Conservation (phyloP, 1,140 invertebrate species). For the Aphis craccivora region DNA sequence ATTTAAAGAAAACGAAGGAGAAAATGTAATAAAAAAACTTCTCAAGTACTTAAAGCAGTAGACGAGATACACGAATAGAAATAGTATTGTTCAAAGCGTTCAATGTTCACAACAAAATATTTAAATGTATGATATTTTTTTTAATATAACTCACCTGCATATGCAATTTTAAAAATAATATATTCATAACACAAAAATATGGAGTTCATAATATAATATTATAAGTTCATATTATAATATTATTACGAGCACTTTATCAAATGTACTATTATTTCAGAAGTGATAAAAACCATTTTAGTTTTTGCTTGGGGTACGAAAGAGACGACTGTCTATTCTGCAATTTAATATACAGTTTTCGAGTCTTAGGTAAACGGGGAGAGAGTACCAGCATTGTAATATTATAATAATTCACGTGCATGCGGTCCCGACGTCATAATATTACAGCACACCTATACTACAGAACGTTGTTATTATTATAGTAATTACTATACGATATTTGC, state of each 20-base stretch:
- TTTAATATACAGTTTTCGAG: not conserved
- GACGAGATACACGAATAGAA: not conserved
- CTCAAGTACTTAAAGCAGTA: not conserved
- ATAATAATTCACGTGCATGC: not conserved
- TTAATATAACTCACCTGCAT: not conserved
- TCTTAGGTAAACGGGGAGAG: not conserved
- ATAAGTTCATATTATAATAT: not conserved
- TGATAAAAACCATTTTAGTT: not conserved
- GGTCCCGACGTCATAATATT: not conserved
- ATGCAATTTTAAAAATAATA: not conserved
- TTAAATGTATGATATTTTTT: not conserved
- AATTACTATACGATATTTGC: not conserved
- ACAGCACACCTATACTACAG: not conserved
- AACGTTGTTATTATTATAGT: not conserved
- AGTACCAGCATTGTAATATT: not conserved
- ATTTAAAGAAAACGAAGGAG: not conserved
- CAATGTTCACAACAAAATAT: not conserved
- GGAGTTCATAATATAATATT: not conserved
- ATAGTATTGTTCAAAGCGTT: not conserved
- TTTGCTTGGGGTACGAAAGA: not conserved
- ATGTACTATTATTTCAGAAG: not conserved
- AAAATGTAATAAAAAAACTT: slow-evolving; percentile 14
- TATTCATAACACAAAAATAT: not conserved
- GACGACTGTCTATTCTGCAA: not conserved
- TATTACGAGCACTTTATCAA: not conserved